These are phyloP conservation scores for Hyperoodon ampullatus DNA, from an alignment of 2,113 vertebrate genomes.

Conservation along the genomic window DNA sequence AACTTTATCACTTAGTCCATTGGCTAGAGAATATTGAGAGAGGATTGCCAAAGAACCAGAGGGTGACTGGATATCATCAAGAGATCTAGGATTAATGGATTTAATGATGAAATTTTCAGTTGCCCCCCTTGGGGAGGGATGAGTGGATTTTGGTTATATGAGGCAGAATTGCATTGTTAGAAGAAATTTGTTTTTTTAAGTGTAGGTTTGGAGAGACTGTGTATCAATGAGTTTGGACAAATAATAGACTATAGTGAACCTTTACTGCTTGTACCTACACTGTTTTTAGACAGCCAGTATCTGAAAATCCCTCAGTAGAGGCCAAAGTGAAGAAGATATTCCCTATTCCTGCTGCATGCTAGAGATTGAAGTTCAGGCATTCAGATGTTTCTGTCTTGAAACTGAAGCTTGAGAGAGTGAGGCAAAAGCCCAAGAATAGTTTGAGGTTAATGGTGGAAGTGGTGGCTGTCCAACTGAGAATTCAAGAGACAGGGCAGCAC, in stretches of 20 bases:
- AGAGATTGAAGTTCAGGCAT: not conserved
- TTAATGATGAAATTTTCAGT: not conserved
- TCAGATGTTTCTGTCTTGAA: not conserved
- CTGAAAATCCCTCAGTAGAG: not conserved
- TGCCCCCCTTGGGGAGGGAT: not conserved
- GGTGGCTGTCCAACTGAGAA: not conserved
- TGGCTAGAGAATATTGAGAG: not conserved
- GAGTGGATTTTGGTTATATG: not conserved
- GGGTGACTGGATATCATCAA: not conserved
- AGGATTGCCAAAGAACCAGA: not conserved
- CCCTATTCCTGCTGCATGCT: not conserved
- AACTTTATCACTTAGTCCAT: not conserved
- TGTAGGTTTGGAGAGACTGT: not conserved
- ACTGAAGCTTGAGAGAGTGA: not conserved
- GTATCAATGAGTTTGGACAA: not conserved
- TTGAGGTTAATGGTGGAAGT: not conserved
- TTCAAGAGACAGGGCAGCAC: not conserved
- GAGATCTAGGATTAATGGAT: not conserved
- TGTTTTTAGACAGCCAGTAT: not conserved
- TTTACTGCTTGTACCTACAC: not conserved
- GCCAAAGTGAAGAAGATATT: not conserved
- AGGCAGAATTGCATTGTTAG: not conserved
- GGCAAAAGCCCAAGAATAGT: not conserved
- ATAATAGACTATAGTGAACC: not conserved
- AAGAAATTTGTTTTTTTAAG: not conserved